Conservation (phyloP, 2,888 invertebrate genomes). For the Agrotis segetum region DNA sequence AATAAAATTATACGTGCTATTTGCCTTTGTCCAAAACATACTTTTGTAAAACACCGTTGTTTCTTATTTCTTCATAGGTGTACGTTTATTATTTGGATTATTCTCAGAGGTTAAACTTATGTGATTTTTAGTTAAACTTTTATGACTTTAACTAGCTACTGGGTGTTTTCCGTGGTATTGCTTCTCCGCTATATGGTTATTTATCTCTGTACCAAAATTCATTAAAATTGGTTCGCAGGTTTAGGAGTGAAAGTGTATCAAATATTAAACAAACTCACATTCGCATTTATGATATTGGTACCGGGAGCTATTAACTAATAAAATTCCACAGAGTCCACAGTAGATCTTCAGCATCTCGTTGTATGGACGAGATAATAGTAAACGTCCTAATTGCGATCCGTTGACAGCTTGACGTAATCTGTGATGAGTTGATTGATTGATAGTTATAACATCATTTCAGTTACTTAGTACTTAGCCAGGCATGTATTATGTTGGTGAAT, state of each 20-base stretch:
- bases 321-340: neutral
- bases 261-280: too few relatives aligned
- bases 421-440: slow-evolving; percentile 59
- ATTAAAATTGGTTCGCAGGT: too few relatives aligned
- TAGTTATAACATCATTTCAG: slow-evolving; percentile 28
- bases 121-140: neutral
- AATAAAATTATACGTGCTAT: slow-evolving; percentile 21
- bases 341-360: slow-evolving; percentile 24
- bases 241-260: too few relatives aligned
- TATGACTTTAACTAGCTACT: too few relatives aligned
- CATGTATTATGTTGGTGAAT: neutral
- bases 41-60: slow-evolving; percentile 43
- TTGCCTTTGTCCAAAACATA: slow-evolving; percentile 45
- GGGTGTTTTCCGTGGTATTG: too few relatives aligned
- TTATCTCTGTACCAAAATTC: too few relatives aligned
- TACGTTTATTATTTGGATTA: slow-evolving; percentile 9
- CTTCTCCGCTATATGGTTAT: too few relatives aligned
- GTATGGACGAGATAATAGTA: slow-evolving; percentile 24
- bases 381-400: slow-evolving; percentile 37
- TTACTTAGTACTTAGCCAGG: slow-evolving; percentile 27
- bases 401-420: slow-evolving; percentile 46
- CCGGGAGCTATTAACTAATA: neutral
- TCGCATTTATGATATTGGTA: too few relatives aligned
- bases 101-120: slow-evolving; percentile 2
- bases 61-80: slow-evolving; percentile 13